These are phyloP conservation scores for Drosophila multiciliata DNA, from an alignment of 2,888 invertebrate species.

Conservation along the genomic window DNA sequence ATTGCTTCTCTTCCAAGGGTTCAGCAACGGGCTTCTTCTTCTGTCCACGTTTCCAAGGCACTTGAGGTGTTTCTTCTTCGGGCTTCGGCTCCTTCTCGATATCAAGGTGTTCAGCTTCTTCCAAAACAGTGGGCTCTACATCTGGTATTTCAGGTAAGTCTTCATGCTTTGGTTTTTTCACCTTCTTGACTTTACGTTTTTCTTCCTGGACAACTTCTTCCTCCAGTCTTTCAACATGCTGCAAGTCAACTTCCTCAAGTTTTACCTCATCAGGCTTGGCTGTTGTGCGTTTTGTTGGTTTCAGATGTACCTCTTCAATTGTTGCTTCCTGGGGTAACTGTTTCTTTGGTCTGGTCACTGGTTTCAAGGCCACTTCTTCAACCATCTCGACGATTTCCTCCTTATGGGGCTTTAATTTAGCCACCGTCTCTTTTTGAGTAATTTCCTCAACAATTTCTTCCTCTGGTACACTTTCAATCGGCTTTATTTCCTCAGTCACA, in stretches of 20 bases:
- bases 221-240: slow-evolving; percentile 81
- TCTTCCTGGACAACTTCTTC: slow-evolving; percentile 77
- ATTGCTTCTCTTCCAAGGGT: slow-evolving; percentile 82
- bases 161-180: slow-evolving; percentile 79
- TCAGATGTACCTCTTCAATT: slow-evolving; percentile 86
- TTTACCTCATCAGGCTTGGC: slow-evolving; percentile 75
- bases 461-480: slow-evolving; percentile 36
- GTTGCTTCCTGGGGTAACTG: slow-evolving; percentile 83
- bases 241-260: slow-evolving; percentile 77
- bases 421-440: slow-evolving; percentile 55
- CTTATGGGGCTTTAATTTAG: slow-evolving; percentile 75
- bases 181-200: slow-evolving; percentile 75
- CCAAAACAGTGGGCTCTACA: slow-evolving; percentile 77
- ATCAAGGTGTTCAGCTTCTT: slow-evolving; percentile 82
- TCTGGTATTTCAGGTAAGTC: slow-evolving; percentile 82
- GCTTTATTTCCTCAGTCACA: slow-evolving; percentile 24
- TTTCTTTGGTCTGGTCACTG: slow-evolving; percentile 66
- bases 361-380: slow-evolving; percentile 78
- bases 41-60: slow-evolving; percentile 83
- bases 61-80: slow-evolving; percentile 75
- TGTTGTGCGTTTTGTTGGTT: slow-evolving; percentile 83
- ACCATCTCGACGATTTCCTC: slow-evolving; percentile 83
- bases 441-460: slow-evolving; percentile 39
- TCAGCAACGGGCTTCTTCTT: slow-evolving; percentile 84
- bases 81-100: slow-evolving; percentile 77